Base-by-base conservation (phyloP, 1,140 invertebrate genomes). In the Harpegnathos saltator region DNA sequence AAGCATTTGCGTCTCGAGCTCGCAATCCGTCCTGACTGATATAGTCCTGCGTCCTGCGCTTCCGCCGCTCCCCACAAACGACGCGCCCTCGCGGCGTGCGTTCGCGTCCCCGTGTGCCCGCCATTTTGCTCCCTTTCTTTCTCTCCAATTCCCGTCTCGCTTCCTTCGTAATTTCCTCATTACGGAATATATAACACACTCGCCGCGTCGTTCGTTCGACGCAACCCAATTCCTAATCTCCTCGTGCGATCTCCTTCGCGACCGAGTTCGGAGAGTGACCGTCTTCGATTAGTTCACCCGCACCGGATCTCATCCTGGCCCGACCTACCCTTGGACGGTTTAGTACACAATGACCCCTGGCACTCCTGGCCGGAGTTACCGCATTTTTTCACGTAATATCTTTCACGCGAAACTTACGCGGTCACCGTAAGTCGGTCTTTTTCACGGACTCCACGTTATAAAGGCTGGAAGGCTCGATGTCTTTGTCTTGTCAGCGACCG, bases 401-500 rank as follows among this genome's bases (percentile, higher is more conserved):
- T 15, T 17, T 75, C 12, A 44, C 22, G 14, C 12, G 33, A 1
- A 7, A 62, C n/a, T n/a, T n/a, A 38, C 12, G 26, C n/a, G 22
- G 9, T n/a, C 54, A 59, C 59, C 44, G 19, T 52, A 61, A 50
- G 44, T 52, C 29, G n/a, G 24, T 44, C 17, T 58, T 75, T 68
- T 75, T 68, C 4, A 52, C 17, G n/a, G 48, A 56, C 75, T 26
- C 26, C n/a, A 7, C 38, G 38, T 44, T 44, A 5, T 44, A 44
- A 44, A 44, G 38, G 11, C 38, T 44, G 11, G 38, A n/a, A 44
- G 38, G 38, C 38, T 44, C 38, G 26, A 87, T 89, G 69, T 93
- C 92, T 83, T 87, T 94, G 75, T 85, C 91, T 58, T 90, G 82
- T 65, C 92, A 92, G 65, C 90, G 92, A 73, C 90, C 92, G 14